Base-by-base conservation (phyloP, 2,113 vertebrate species). In the Thunnus maccoyii region DNA sequence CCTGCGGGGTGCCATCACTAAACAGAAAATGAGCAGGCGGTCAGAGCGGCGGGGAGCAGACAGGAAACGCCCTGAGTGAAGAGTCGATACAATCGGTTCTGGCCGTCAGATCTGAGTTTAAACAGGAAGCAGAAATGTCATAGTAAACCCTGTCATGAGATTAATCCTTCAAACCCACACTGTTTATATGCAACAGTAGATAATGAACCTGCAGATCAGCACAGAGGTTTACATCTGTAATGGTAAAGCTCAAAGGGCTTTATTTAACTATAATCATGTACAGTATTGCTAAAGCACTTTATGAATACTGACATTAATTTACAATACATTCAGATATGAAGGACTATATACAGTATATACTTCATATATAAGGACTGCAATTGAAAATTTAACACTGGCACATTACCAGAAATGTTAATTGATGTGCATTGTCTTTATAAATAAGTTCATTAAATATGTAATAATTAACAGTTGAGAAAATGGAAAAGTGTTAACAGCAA, bases 1-100 rank as follows among this genome's bases (percentile, higher is more conserved):
- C 66, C 84, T 60, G 84, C 77, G 51, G 77, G 84, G 65, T 66
- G 54, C 61, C 84, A 20, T 68, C 66, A 54, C 74, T 81, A 58
- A 58, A 61, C 87, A 75, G 80, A 80, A 77, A 79, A 65, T 77
- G 68, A 73, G 67, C 75, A 57, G 69, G 68, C 63, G 1, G 67
- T 51, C 76, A 64, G 50, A 73, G 67, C n/a, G 1, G 79, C 6
- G 1, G 86, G 76, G 68, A 22, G 73, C 64, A 68, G 76, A 78
- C 72, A 83, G 87, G 80, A 89, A 81, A 65, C 1, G 13, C 50
- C 72, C 16, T 10, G 72, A 62, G 14, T 14, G 50, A 50, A 83
- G 50, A 54, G 65, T 81, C 61, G 8, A 78, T 83, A 27, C 6
- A 0, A 61, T 16, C 14, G 10, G 66, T 71, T 57, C 17, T 60